A percentile compares a stretch with the other conserved stretches of the same genome.
phyloP scores from a whole-genome alignment of 2,797 vertebrate species.

The Xerus rutilus region DNA sequence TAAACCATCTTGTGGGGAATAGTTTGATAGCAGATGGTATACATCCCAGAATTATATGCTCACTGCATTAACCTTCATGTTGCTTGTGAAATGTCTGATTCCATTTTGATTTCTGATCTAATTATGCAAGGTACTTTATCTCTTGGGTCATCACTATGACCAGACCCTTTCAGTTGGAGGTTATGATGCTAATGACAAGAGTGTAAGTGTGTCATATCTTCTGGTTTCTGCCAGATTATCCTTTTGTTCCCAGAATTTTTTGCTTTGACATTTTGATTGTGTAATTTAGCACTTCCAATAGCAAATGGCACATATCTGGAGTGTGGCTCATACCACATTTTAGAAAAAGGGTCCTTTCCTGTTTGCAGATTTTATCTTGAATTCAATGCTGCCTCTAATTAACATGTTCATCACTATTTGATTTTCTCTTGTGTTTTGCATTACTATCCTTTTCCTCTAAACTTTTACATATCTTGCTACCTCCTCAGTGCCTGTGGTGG shows the following conservation, averaged over 20 bases:
- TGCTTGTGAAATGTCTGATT: not conserved
- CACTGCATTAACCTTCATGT: not conserved
- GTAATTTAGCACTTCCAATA: not conserved
- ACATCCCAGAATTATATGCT: not conserved
- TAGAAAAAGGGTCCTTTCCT: not conserved
- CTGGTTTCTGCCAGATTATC: not conserved
- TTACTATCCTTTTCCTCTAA: not conserved
- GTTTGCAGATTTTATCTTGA: not conserved
- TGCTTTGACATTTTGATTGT: not conserved
- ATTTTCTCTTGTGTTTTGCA: not conserved
- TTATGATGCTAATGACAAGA: not conserved
- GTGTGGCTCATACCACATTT: not conserved
- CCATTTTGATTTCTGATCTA: not conserved
- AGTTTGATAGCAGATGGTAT: not conserved
- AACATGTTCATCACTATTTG: not conserved
- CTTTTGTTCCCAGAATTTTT: not conserved
- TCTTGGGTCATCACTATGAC: not conserved
- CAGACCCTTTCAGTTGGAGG: not conserved
- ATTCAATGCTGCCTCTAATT: not conserved
- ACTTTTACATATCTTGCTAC: not conserved
- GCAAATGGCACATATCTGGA: not conserved
- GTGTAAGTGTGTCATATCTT: not conserved
- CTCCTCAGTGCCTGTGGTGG: not conserved
- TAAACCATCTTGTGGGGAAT: not conserved
- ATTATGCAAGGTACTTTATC: not conserved